Conservation (phyloP, 2,888 invertebrate species). For the Portevinia maculata region DNA sequence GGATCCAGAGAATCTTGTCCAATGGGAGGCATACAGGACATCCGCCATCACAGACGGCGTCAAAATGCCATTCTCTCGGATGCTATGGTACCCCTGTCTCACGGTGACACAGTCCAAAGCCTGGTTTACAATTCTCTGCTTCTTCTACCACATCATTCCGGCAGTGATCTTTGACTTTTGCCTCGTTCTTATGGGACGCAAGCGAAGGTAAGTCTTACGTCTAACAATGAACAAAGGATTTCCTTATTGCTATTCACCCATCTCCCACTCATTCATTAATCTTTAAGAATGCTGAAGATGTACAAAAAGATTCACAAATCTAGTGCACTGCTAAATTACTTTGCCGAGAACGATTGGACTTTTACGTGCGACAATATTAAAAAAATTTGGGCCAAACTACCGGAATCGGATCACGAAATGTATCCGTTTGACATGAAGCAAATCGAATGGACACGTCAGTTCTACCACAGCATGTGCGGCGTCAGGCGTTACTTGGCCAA, state of each 20-base stretch:
- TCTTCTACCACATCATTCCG: constrained; percentile 86
- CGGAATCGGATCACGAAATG: constrained; percentile 82
- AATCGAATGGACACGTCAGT: constrained; percentile 86
- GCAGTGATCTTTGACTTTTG: constrained; percentile 86
- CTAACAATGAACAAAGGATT: constrained; percentile 1
- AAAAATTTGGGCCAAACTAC: constrained; percentile 82
- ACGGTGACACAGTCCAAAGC: constrained; percentile 83
- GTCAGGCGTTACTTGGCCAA: constrained; percentile 90
- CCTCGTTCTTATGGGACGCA: constrained; percentile 84
- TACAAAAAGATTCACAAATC: constrained; percentile 92
- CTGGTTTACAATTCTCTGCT: constrained; percentile 82
- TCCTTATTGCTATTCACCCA: not conserved
- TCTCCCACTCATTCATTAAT: constrained; percentile 80
- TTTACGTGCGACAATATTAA: constrained; percentile 87
- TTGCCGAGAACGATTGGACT: constrained; percentile 88
- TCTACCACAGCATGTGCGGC: constrained; percentile 86
- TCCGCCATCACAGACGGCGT: constrained; percentile 84
- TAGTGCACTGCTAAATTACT: constrained; percentile 88
- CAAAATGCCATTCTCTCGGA: constrained; percentile 85
- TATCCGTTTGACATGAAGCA: constrained; percentile 89
- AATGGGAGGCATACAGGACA: constrained; percentile 88
- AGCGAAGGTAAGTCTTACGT: constrained; percentile 82
- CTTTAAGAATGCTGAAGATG: constrained; percentile 88
- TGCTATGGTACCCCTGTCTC: constrained; percentile 87
- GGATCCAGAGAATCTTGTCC: constrained; percentile 89